A percentile compares a stretch with the other conserved stretches of the same genome.
phyloP scores from a whole-genome alignment of 2,888 invertebrate genomes.

The Girardia tigrina region DNA sequence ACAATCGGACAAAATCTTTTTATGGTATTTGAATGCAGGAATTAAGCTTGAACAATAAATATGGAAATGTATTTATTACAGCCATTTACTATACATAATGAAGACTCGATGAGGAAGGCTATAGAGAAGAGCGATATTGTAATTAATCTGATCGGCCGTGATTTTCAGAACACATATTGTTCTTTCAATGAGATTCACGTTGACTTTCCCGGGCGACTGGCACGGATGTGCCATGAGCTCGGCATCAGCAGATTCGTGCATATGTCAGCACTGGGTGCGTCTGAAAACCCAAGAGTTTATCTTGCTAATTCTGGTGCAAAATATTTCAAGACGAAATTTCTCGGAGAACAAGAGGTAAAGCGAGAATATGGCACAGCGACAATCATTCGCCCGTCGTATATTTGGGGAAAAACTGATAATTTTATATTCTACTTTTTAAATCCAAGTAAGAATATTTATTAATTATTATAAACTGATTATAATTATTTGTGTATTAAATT shows the following conservation, averaged over 20 bases:
- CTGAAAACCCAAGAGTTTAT: constrained; percentile 59
- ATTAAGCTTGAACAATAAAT: neutral
- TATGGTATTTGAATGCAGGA: neutral
- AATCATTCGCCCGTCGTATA: constrained; percentile 76
- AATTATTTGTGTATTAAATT: too few relatives aligned
- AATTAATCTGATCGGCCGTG: neutral
- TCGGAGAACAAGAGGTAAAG: constrained; percentile 65
- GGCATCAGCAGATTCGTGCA: neutral
- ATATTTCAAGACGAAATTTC: constrained; percentile 44
- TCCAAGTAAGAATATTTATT: constrained; percentile 39
- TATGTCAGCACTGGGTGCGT: constrained; percentile 55
- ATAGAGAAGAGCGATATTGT: neutral
- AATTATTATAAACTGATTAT: too few relatives aligned
- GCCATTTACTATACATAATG: neutral
- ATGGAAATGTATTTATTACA: neutral
- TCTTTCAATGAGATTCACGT: neutral
- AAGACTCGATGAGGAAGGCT: neutral
- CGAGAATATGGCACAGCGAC: constrained; percentile 89
- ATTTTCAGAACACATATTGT: neutral
- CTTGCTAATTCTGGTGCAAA: constrained; percentile 58
- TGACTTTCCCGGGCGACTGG: neutral
- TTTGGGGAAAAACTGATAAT: constrained; percentile 76
- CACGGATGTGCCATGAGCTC: neutral
- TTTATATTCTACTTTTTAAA: constrained; percentile 56
- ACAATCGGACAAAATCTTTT: neutral